Evolutionary conservation across 30 jellyfish, hydroid and myxozoan species (phyloP), one percentile per base, ranked within the genome.

Genomic region (Aurelia aurita): DNA sequence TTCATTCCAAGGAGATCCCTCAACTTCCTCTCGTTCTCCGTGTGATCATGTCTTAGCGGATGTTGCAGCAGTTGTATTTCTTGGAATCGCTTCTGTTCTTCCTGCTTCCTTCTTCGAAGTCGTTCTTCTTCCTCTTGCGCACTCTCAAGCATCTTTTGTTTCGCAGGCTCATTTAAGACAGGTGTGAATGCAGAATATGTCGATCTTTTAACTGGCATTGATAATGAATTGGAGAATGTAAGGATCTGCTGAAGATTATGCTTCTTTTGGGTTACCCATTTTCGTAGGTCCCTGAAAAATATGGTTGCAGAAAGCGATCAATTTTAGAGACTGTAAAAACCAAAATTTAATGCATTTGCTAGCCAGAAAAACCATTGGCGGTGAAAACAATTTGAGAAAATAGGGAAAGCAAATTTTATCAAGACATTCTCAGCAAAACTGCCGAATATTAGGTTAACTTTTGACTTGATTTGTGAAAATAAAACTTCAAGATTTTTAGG

Each of bases 231-330:
- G 14, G 84, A 44, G 18, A 66, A 46, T 44, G 66, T n/a, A 4
- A 65, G 73, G 21, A 44, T 20, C 6, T 44, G 63, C 28, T 35
- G 81, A 5, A 74, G 35, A 28, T 25, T 34, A 16, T 63, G 85
- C 68, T 61, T 73, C 57, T 55, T 73, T 21, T 54, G 87, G 19
- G 31, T 53, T 13, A 76, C 81, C 96, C 96, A 87, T 26, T 77
- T 76, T 13, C 96, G 85, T 54, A 87, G 76, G 22, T 51, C 87
- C 49, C 95, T 85, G 64, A 26, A 75, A 75, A 23, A 34, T 19
- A 28, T 5, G 4, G 31, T 14, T 69, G n/a, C 4, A 69, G 3
- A n/a, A n/a, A n/a, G n/a, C n/a, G n/a, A n/a, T n/a, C n/a, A n/a
- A n/a, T n/a, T n/a, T n/a, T n/a, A n/a, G n/a, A n/a, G n/a, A n/a